Evolutionary conservation across 1,140 invertebrate species (phyloP), one percentile per base, ranked within the genome.

Genomic region (Eumaeus atala): DNA sequence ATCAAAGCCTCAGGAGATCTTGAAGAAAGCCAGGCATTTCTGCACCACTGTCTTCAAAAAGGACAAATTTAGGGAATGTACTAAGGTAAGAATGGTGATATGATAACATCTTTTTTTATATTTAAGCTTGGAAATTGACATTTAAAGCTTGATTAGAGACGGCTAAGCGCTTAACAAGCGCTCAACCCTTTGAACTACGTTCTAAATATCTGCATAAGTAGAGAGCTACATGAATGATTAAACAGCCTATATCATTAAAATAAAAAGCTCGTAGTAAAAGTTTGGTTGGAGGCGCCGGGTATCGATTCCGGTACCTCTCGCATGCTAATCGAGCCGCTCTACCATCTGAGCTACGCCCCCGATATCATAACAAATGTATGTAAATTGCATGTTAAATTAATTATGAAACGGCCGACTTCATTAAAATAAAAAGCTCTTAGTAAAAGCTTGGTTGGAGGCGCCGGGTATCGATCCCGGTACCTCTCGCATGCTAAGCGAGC

Each of bases 401-500:
- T 28, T 11, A 12, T 49, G 21, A n/a, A 11, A 9, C n/a, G n/a
- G 21, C 21, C 21, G 2, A 28, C 6, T 3, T 2, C 2, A 28
- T 28, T 3, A 12, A 42, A 16, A 12, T 42, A 3, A 16, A 42
- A 42, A 42, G 40, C 40, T 44, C 7, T 44, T 58, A 92, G 78
- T 37, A 91, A 74, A 11, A 89, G 85, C 0, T 93, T 75, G 21
- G 21, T 12, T 92, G 92, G 34, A 91, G 90, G 36, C 91, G 88
- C 9, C 88, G 80, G 70, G 95, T 96, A 59, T 95, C 93, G 64
- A 91, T 90, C 2, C 94, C 91, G 68, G 40, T 44, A 44, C 40
- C 40, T 44, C 40, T 44, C 40, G 40, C 40, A 44, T 44, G 40
- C 40, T 44, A 44, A 44, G 40, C 40, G 40, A 44, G 40, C 40